phyloP scores from a whole-genome alignment of 1,140 invertebrate species.

The Eubasilissa regina region DNA sequence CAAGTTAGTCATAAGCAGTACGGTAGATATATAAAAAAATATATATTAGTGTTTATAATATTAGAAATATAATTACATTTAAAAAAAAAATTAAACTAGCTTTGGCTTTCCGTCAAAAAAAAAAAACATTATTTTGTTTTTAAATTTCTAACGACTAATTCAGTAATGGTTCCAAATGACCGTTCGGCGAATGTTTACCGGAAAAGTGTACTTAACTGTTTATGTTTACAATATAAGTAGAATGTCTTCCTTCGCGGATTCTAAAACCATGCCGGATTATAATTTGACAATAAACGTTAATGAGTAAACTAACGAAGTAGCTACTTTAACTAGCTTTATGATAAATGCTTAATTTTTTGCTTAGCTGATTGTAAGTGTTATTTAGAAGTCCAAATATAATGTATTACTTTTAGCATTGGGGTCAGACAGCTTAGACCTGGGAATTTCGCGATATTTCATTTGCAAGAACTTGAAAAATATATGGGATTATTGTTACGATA shows the following conservation, averaged over 20 bases:
- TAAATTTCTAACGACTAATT: too few relatives aligned
- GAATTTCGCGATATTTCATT: conserved; percentile 49
- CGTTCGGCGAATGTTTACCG: neutral
- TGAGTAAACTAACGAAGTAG: conserved; percentile 31
- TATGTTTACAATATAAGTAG: conserved; percentile 1
- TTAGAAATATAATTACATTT: too few relatives aligned
- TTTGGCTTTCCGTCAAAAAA: too few relatives aligned
- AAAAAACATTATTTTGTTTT: too few relatives aligned
- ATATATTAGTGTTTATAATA: too few relatives aligned
- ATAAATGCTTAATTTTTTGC: conserved; percentile 13
- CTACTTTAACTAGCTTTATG: conserved; percentile 25
- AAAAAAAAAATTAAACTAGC: too few relatives aligned
- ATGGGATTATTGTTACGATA: conserved; percentile 17
- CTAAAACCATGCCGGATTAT: neutral
- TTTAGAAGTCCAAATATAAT: conserved; percentile 41
- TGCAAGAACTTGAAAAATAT: conserved; percentile 43
- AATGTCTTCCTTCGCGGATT: neutral
- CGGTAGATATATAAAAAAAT: too few relatives aligned
- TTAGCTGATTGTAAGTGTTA: conserved; percentile 26
- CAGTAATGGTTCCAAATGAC: too few relatives aligned
- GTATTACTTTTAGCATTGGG: conserved; percentile 42
- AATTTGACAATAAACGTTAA: conserved; percentile 28
- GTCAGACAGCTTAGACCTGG: conserved; percentile 34
- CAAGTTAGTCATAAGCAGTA: too few relatives aligned
- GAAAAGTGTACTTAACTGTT: conserved; percentile 8